Evolutionary conservation across 2,888 invertebrate species (phyloP), one percentile per base, ranked within the genome.

Genomic region (Nyleta sp.): DNA sequence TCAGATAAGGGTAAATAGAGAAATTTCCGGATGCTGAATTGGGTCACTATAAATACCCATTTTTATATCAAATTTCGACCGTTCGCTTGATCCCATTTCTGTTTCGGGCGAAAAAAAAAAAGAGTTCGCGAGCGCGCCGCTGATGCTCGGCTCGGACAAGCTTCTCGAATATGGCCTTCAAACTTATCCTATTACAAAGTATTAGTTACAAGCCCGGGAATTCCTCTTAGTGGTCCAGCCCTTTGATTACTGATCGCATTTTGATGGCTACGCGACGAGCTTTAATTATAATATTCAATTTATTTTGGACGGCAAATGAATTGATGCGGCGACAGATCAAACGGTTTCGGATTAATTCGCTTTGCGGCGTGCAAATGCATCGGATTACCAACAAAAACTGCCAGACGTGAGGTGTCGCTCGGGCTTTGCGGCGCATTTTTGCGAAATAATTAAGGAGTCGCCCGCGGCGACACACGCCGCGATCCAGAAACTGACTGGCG

Each of bases 181-280:
- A 67, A 75, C 62, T 68, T 62, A 75, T 62, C 68, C 55, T 55
- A 57, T 73, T 65, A 65, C 48, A 68, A 62, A 48, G 62, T 62
- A 75, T 68, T 68, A 62, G 62, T 68, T 68, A 68, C 68, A 55
- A 68, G 62, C 55, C 55, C 31, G 28, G 42, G 46, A 60, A 67
- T 74, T 60, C 46, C 64, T 59, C 50, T 42, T 44, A 15, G 52
- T 28, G 35, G 40, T 46, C 53, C 33, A 62, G 67, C 38, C 42
- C 48, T 68, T 75, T 75, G 68, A 68, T 62, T 68, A 62, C 72
- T 50, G 62, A 42, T 48, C 46, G 48, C 62, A 68, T 62, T 60
- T 53, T 60, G 24, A 38, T 38, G 17, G 53, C 3, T 10, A 18
- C 17, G 59, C 5, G 50, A 57, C 40, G 38, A 52, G 52, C 28